Evolutionary conservation across 2,888 invertebrate species (phyloP).

Genomic region (Spisula solida): DNA sequence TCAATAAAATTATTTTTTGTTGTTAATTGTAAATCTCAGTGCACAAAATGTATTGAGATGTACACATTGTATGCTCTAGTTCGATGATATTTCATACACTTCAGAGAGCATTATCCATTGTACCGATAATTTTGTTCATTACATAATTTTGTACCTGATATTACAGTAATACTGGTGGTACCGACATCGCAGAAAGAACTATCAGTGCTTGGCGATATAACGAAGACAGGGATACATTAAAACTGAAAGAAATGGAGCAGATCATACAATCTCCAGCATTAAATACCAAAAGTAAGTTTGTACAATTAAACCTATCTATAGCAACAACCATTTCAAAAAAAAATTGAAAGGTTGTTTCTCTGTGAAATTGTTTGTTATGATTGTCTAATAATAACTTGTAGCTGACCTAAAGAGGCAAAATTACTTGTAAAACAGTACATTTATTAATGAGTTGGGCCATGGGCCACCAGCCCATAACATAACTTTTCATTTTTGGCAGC

Average conservation of each 20-base stretch:
- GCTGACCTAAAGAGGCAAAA: too few species aligned
- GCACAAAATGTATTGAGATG: not conserved
- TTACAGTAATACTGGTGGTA: slow-evolving; percentile 94
- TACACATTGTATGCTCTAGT: not conserved
- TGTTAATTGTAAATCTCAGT: too few species aligned
- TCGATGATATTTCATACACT: not conserved
- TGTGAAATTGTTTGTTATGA: not conserved
- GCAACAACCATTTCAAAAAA: not conserved
- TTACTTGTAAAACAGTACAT: too few species aligned
- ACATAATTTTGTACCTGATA: not conserved
- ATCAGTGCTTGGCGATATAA: slow-evolving; percentile 90
- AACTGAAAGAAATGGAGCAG: slow-evolving; percentile 88
- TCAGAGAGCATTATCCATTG: too few species aligned
- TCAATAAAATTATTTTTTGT: too few species aligned
- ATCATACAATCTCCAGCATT: slow-evolving; percentile 86
- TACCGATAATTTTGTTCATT: too few species aligned
- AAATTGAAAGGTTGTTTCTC: not conserved
- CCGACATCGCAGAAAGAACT: slow-evolving; percentile 90
- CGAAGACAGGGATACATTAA: slow-evolving; percentile 89
- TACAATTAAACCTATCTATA: not conserved
- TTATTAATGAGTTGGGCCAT: too few species aligned
- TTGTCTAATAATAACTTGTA: too few species aligned
- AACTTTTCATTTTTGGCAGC: too few species aligned
- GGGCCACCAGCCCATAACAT: too few species aligned
- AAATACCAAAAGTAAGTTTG: slow-evolving; percentile 83